Percentiles rank a stretch among this genome's conserved stretches.
Evolutionary conservation across 2,888 invertebrate genomes (phyloP).

Genomic region (Eristalinus aeneus): DNA sequence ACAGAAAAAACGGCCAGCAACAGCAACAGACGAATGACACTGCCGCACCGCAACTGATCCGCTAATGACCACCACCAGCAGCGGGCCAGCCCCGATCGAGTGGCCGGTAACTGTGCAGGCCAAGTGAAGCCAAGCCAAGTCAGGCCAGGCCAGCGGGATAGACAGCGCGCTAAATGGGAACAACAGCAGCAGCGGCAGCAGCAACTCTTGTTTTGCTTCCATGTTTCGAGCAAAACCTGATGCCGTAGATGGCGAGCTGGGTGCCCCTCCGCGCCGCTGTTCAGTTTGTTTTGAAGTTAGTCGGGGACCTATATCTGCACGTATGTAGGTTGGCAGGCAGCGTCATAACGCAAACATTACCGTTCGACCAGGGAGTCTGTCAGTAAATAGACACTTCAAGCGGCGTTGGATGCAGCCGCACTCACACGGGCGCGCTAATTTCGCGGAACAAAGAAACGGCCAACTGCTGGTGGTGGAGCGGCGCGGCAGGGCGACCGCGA

Average conservation of each 20-base stretch:
- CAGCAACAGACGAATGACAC: slow-evolving; percentile 54
- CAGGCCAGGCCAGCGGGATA: slow-evolving; percentile 19
- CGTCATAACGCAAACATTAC: slow-evolving; percentile 69
- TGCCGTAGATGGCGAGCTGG: slow-evolving; percentile 58
- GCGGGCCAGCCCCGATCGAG: not conserved
- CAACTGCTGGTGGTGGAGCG: slow-evolving; percentile 3
- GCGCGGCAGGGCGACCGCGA: slow-evolving; percentile 14
- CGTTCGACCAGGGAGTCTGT: slow-evolving; percentile 45
- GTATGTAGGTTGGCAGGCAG: slow-evolving; percentile 59
- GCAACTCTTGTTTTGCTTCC: slow-evolving; percentile 57
- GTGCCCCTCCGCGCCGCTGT: not conserved
- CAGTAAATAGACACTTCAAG: slow-evolving; percentile 37
- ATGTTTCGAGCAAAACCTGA: slow-evolving; percentile 56
- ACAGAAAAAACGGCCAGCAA: slow-evolving; percentile 16
- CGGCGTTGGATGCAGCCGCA: not conserved
- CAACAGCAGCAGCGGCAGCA: not conserved
- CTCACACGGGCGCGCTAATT: not conserved
- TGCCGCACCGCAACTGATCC: slow-evolving; percentile 45
- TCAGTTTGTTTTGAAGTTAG: slow-evolving; percentile 46
- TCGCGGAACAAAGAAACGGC: slow-evolving; percentile 51
- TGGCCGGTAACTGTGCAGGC: slow-evolving; percentile 1
- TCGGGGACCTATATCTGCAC: slow-evolving; percentile 25
- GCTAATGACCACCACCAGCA: slow-evolving; percentile 55
- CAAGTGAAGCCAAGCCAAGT: not conserved
- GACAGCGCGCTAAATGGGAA: slow-evolving; percentile 20